These are phyloP conservation scores for Eupithecia subfuscata DNA, from an alignment of 2,888 invertebrate species.

Conservation along the genomic window DNA sequence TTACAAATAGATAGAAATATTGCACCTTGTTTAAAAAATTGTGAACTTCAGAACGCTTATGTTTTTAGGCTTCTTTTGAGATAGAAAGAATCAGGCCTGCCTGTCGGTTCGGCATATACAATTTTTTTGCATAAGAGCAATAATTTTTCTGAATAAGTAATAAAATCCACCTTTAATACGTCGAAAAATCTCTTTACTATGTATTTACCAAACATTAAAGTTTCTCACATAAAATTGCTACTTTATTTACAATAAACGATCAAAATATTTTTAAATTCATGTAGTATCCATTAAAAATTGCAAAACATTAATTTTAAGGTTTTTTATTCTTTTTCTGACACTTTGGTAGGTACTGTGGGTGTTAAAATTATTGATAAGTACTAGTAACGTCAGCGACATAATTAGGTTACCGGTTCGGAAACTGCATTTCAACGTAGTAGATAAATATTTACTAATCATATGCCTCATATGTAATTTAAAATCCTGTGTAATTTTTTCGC, in stretches of 20 bases:
- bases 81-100: background rate
- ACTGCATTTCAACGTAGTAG: background rate
- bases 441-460: no score
- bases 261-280: conserved; percentile 35
- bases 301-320: conserved; percentile 49
- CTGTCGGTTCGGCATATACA: background rate
- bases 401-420: background rate
- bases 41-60: background rate
- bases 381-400: background rate
- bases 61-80: background rate
- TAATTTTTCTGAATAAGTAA: background rate
- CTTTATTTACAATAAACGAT: conserved; percentile 47
- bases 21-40: background rate
- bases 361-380: conserved; percentile 46
- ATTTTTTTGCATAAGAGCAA: background rate
- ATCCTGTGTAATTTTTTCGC: background rate
- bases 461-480: no score
- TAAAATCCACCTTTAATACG: conserved; percentile 27
- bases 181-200: conserved; percentile 40
- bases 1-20: background rate
- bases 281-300: conserved; percentile 40
- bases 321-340: conserved; percentile 43
- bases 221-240: conserved; percentile 40
- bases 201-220: conserved; percentile 32
- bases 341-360: conserved; percentile 40